Evolutionary conservation across 2,888 invertebrate species (phyloP).

Genomic region (Lutraria lutraria): DNA sequence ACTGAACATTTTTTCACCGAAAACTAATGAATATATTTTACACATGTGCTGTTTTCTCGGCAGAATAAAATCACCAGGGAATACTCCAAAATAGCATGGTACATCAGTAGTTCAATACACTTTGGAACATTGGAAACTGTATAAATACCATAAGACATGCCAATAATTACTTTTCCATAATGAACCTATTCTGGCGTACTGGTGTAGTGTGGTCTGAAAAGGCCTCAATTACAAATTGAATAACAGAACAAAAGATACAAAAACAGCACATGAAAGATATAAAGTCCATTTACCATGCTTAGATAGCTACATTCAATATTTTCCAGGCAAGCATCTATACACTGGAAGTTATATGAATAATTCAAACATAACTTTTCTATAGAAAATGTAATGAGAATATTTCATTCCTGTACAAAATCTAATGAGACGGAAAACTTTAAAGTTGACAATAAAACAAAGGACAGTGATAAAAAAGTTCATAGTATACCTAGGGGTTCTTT

Average conservation of each 20-base stretch:
- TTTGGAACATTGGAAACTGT: background rate
- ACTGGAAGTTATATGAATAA: background rate
- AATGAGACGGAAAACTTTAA: background rate
- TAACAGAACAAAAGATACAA: background rate
- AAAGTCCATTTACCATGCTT: background rate
- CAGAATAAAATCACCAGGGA: background rate
- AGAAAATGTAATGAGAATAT: background rate
- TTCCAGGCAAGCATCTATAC: background rate
- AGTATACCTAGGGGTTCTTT: background rate
- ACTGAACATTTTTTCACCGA: background rate
- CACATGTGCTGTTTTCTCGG: background rate
- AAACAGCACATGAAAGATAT: background rate
- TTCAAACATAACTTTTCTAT: background rate
- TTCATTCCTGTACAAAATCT: background rate
- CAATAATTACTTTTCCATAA: slow-evolving; percentile 25
- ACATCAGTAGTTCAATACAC: slow-evolving; percentile 19
- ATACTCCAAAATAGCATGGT: background rate
- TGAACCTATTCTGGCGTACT: background rate
- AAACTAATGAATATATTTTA: slow-evolving; percentile 7
- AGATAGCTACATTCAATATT: slow-evolving; percentile 2
- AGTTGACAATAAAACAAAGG: background rate
- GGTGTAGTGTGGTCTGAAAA: background rate
- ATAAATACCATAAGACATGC: slow-evolving; percentile 17
- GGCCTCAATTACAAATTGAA: background rate
- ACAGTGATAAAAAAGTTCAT: background rate